A percentile compares a stretch with the other conserved stretches of the same genome.
These are phyloP conservation scores for Porphyrio hochstetteri DNA, from an alignment of 2,113 vertebrate genomes.

Conservation along the genomic window DNA sequence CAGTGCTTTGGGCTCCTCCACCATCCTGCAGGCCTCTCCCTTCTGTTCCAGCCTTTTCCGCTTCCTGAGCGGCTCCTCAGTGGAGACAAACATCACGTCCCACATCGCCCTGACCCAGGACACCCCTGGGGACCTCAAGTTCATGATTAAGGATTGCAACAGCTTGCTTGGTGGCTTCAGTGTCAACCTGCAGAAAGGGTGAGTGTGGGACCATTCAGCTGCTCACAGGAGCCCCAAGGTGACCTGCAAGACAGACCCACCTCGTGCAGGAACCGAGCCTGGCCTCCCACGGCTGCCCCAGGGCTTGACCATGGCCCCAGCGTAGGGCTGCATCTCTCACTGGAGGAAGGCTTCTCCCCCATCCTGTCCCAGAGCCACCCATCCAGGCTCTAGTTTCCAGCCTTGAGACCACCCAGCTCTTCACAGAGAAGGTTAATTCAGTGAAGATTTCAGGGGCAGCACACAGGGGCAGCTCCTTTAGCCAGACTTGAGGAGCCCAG, in stretches of 20 bases:
- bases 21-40: accelerated
- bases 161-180: not conserved
- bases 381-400: too few species aligned
- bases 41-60: constrained; percentile 1
- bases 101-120: not conserved
- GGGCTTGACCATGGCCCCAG: accelerated
- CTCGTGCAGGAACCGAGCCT: accelerated
- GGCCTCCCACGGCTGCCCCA: not conserved
- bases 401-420: not conserved
- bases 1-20: not conserved
- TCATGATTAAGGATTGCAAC: constrained; percentile 36
- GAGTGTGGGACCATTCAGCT: not conserved
- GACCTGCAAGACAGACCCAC: too few species aligned
- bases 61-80: not conserved
- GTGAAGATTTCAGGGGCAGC: not conserved
- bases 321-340: accelerated
- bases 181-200: not conserved
- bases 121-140: not conserved
- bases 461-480: not conserved
- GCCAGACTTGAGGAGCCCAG: not conserved
- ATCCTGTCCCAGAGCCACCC: not conserved
- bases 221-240: not conserved
- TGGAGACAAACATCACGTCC: constrained; percentile 20
- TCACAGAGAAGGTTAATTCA: not conserved
- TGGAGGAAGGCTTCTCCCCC: not conserved